phyloP scores from a whole-genome alignment of 2,113 vertebrate species.

The Mobula hypostoma region DNA sequence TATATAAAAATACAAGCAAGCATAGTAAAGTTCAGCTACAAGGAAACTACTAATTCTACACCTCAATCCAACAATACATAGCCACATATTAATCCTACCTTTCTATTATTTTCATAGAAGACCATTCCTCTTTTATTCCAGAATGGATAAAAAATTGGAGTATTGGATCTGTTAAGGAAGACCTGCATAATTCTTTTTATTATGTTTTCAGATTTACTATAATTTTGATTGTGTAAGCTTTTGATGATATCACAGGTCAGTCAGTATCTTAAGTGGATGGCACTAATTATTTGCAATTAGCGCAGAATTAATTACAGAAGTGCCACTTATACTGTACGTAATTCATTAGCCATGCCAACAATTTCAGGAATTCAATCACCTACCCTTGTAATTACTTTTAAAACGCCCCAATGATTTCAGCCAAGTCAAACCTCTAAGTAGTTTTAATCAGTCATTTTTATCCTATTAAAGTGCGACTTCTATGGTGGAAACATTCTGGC shows the following conservation, averaged over 20 bases:
- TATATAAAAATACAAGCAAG: too few relatives aligned
- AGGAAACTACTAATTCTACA: too few relatives aligned
- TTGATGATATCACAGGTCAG: not conserved
- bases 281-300: not conserved
- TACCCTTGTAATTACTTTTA: not conserved
- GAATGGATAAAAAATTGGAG: not conserved
- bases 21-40: too few relatives aligned
- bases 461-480: too few relatives aligned
- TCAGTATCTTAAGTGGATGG: not conserved
- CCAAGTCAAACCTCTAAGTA: not conserved
- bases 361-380: conserved; percentile 8
- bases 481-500: too few relatives aligned
- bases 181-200: not conserved
- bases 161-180: not conserved
- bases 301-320: not conserved
- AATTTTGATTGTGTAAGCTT: not conserved
- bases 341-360: not conserved
- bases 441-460: too few relatives aligned
- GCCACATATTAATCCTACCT: too few relatives aligned
- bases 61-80: too few relatives aligned
- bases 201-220: not conserved
- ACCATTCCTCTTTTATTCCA: not conserved
- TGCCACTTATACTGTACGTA: not conserved
- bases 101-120: not conserved
- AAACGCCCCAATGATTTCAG: not conserved